Evolutionary conservation across 2,113 vertebrate species (phyloP).

Genomic region (Aegypius monachus): DNA sequence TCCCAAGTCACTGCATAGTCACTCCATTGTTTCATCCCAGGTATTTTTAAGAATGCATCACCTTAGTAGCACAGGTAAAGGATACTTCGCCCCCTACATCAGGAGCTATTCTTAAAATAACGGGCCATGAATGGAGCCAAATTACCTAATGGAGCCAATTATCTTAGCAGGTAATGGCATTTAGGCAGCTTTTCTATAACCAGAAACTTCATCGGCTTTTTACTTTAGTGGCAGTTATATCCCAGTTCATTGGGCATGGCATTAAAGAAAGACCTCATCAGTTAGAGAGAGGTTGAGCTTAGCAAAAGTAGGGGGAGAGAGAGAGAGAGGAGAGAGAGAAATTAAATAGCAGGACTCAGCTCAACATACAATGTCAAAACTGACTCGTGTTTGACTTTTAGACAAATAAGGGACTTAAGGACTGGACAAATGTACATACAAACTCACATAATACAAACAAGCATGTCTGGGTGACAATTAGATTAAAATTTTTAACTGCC

Average conservation of each 20-base stretch:
- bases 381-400: neutral
- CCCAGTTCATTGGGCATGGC: neutral
- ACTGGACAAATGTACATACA: neutral
- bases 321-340: neutral
- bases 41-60: neutral
- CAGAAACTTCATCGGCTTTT: neutral
- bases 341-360: neutral
- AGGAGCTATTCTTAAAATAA: constrained; percentile 3
- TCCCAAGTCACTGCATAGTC: neutral
- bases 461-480: constrained; percentile 56
- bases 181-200: neutral
- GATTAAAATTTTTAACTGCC: constrained; percentile 51
- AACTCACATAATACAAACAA: neutral
- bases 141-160: neutral
- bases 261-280: neutral
- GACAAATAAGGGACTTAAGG: neutral
- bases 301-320: neutral
- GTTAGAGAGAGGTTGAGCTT: neutral
- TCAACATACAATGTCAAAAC: neutral
- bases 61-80: neutral
- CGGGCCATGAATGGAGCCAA: neutral
- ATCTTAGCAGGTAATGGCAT: neutral
- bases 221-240: neutral
- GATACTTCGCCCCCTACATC: neutral
- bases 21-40: neutral